A percentile compares a stretch with the other conserved stretches of the same genome.
phyloP scores from a whole-genome alignment of 2,888 invertebrate genomes.

The Dusona sp. region DNA sequence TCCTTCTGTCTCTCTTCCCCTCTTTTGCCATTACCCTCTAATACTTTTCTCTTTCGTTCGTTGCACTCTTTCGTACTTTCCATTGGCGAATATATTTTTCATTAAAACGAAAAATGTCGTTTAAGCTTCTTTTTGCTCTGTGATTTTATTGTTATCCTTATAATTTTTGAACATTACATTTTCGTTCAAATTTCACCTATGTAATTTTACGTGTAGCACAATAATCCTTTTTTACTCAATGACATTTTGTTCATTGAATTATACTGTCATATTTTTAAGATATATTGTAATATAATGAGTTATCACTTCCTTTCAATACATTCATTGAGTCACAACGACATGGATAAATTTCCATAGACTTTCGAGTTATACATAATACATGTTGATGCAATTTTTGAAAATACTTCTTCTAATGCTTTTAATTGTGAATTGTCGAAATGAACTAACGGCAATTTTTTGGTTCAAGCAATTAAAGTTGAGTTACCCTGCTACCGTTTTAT shows the following conservation, averaged over 20 bases:
- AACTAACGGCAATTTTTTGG: background rate
- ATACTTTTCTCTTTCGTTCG: conserved; percentile 43
- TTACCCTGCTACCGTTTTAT: background rate
- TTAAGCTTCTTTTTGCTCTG: conserved; percentile 13
- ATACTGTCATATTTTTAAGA: background rate
- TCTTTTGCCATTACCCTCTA: conserved; percentile 17
- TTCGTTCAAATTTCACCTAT: background rate
- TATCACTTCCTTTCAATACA: background rate
- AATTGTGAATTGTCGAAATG: background rate
- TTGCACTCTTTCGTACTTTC: conserved; percentile 57
- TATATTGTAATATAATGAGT: background rate
- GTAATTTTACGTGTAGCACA: too few relatives aligned
- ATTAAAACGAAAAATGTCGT: conserved; percentile 34
- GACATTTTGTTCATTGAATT: background rate
- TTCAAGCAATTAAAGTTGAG: background rate
- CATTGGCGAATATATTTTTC: conserved; percentile 56
- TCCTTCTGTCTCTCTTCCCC: conserved; percentile 62
- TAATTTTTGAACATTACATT: conserved; percentile 15
- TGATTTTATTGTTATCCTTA: conserved; percentile 16
- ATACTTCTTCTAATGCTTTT: background rate
- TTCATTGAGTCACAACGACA: background rate
- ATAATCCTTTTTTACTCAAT: background rate
- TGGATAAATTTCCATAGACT: background rate
- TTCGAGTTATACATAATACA: background rate
- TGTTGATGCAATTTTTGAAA: background rate